Conservation (phyloP, 1,140 invertebrate genomes). For the Hylyphantes graminicola region DNA sequence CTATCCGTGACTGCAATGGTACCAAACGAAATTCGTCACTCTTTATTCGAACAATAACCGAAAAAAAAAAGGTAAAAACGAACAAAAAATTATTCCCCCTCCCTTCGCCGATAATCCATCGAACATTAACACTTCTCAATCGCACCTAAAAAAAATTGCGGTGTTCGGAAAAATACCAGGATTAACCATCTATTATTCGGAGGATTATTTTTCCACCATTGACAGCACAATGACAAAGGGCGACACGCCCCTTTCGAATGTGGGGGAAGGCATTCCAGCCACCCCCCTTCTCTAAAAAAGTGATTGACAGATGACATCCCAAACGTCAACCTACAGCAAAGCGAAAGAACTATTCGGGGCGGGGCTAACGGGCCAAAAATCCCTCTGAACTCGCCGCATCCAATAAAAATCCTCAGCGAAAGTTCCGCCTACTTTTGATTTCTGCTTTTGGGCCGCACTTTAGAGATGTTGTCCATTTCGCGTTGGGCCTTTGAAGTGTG, state of each 20-base stretch:
- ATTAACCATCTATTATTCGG: conserved; percentile 53
- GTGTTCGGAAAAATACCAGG: conserved; percentile 9
- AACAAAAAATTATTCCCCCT: not conserved
- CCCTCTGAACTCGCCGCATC: conserved; percentile 11
- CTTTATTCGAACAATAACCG: conserved; percentile 18
- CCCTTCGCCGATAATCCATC: conserved; percentile 7
- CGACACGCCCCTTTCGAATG: conserved; percentile 14
- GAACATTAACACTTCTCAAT: conserved; percentile 24
- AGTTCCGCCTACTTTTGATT: conserved; percentile 31
- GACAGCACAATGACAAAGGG: conserved; percentile 48
- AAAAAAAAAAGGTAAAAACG: conserved; percentile 9
- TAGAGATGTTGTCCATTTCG: not conserved
- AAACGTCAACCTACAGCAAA: conserved; percentile 25
- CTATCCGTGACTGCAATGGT: conserved; percentile 11
- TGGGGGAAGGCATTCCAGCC: not conserved
- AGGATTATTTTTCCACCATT: conserved; percentile 43
- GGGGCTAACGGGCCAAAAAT: conserved; percentile 8
- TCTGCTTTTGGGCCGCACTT: conserved; percentile 12
- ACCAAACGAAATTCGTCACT: conserved; percentile 32
- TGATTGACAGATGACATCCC: conserved; percentile 56
- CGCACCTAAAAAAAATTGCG: conserved; percentile 12
- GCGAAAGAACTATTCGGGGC: conserved; percentile 17
- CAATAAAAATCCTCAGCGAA: not conserved
- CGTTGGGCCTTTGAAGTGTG: too few relatives aligned
- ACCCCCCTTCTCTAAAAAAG: conserved; percentile 34